A percentile compares a stretch with the other conserved stretches of the same genome.
These are phyloP conservation scores for Xestobium rufovillosum DNA, from an alignment of 2,888 invertebrate genomes.

Conservation along the genomic window DNA sequence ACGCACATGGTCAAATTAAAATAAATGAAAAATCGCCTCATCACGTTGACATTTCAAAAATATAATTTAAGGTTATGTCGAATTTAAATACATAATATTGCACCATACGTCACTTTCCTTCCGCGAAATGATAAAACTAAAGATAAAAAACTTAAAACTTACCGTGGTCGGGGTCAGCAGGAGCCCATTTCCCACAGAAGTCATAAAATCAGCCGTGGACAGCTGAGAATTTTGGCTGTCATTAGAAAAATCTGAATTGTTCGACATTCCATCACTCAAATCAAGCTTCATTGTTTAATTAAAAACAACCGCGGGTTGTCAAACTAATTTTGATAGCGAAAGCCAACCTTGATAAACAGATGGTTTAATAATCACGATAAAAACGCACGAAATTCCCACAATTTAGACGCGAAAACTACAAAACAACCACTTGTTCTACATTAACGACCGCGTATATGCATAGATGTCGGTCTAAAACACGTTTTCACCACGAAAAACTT, in stretches of 20 bases:
- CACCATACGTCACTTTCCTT: too few species aligned
- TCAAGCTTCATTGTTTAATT: conserved; percentile 38
- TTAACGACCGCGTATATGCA: conserved; percentile 8
- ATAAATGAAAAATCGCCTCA: too few species aligned
- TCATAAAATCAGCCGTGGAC: conserved; percentile 38
- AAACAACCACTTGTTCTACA: conserved; percentile 11
- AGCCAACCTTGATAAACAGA: conserved; percentile 29
- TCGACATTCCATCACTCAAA: conserved; percentile 39
- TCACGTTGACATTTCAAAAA: too few species aligned
- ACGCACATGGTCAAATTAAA: too few species aligned
- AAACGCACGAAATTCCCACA: conserved; percentile 13
- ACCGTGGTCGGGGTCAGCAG: conserved; percentile 34
- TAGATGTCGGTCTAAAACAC: conserved; percentile 17
- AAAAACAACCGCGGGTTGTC: conserved; percentile 14
- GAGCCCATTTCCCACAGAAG: conserved; percentile 35
- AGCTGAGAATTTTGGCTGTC: conserved; percentile 42
- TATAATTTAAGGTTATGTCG: too few species aligned
- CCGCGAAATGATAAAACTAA: too few species aligned
- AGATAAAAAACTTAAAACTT: too few species aligned
- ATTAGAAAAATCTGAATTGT: conserved; percentile 42
- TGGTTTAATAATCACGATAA: conserved; percentile 13
- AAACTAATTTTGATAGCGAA: conserved; percentile 19
- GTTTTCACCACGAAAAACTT: conserved; percentile 29
- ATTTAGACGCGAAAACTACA: conserved; percentile 15
- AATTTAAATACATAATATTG: too few species aligned